Base-by-base conservation (phyloP, 2,797 vertebrate species). In the Tragopan temminckii region DNA sequence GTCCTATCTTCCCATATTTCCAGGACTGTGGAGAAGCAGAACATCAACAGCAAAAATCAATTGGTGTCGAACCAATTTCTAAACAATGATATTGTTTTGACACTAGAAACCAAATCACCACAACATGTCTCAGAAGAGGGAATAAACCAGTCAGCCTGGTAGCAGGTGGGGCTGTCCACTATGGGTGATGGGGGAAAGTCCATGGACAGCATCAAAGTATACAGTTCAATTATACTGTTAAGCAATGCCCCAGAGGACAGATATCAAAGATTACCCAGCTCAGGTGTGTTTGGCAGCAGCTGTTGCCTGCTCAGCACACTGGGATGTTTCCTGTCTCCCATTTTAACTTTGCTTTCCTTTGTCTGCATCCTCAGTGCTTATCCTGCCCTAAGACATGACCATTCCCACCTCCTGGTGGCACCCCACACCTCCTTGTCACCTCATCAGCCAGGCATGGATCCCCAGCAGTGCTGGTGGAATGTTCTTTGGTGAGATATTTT, bases 181-280 rank as follows among this genome's bases (percentile, higher is more conserved):
- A 0, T 7, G n/a, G 17, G 24, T 48, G 64, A 19, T 35, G 36
- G 36, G 24, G 20, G 7, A 31, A 70, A 35, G 38, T 2, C 46
- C 31, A 24, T 35, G 62, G 59, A 35, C 33, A 21, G 16, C 13
- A n/a, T 24, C 21, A 57, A 14, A 52, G 36, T 6, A 40, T 7
- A 11, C 16, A 4, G 0, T 16, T 53, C 29, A 13, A 46, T 46
- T 6, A 40, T 8, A 13, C 19, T 5, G 0, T 13, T 58, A 3
- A 31, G 48, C 25, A 61, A 38, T 25, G 36, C 7, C 50, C 29
- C 42, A 12, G 59, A 55, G 9, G 5, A 11, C n/a, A 4, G 19
- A 4, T 27, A 7, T 19, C 15, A 6, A 64, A 21, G 27, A 38
- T 38, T 64, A 45, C 6, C 8, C 58, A 53, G 2, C 40, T 66